Evolutionary conservation across 2,888 invertebrate species (phyloP).

Genomic region (Clunio marinus): DNA sequence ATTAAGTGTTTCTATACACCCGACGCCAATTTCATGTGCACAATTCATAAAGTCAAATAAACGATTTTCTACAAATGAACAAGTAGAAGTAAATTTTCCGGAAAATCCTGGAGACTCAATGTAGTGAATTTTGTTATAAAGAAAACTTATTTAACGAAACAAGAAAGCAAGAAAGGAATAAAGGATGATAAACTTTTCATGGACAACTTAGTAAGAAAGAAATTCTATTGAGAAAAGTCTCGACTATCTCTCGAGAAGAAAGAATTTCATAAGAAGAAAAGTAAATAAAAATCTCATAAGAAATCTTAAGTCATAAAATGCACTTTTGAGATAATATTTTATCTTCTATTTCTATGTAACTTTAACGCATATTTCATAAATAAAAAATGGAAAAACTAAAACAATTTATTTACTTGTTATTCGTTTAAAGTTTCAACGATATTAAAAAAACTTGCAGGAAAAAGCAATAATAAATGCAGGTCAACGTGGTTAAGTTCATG

Average conservation of each 20-base stretch:
- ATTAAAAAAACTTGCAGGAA: too few species aligned
- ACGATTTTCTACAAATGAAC: background rate
- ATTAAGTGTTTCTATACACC: background rate
- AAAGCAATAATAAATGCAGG: too few species aligned
- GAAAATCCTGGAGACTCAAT: background rate
- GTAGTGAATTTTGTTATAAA: slow-evolving; percentile 7
- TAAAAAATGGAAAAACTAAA: background rate
- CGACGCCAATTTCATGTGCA: background rate
- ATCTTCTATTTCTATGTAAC: slow-evolving; percentile 18
- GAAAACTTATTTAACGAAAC: background rate
- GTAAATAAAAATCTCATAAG: background rate
- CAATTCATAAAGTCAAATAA: background rate
- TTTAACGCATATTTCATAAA: slow-evolving; percentile 20
- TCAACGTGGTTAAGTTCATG: too few species aligned
- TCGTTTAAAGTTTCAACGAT: too few species aligned
- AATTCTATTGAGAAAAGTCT: background rate
- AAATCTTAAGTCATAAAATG: background rate
- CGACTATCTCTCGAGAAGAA: background rate
- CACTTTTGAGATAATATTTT: background rate
- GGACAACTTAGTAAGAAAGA: background rate
- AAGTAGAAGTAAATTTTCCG: too few species aligned
- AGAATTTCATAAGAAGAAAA: background rate
- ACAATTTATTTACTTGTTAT: background rate
- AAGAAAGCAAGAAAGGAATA: background rate
- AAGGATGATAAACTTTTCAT: background rate